These are phyloP conservation scores for Gandaritis pyraliata DNA, from an alignment of 2,888 invertebrate genomes.

Conservation along the genomic window DNA sequence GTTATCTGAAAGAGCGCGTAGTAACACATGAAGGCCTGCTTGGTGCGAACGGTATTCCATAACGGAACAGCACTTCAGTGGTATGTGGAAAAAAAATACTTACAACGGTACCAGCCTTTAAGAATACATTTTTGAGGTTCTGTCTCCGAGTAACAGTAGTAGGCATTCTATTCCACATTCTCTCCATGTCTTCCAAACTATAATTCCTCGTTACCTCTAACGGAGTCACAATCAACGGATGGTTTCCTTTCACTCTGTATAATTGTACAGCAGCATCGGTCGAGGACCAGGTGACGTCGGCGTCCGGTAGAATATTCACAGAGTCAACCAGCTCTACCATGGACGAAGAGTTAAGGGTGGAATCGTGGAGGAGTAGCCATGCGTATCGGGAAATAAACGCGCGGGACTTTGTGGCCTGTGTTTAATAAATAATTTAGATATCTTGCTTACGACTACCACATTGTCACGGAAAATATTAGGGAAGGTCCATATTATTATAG, in stretches of 20 bases:
- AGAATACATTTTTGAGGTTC: conserved; percentile 56
- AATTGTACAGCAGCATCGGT: conserved; percentile 57
- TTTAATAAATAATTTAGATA: background rate
- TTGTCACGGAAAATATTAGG: no score
- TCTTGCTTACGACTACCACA: no score
- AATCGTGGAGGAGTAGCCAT: conserved; percentile 64
- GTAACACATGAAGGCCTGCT: no score
- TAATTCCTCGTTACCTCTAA: conserved; percentile 45
- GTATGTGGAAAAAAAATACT: conserved; percentile 31
- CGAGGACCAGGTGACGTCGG: conserved; percentile 63
- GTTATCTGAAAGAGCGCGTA: conserved; percentile 51
- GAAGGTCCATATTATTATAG: no score
- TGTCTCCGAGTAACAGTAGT: conserved; percentile 59
- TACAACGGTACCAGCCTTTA: conserved; percentile 63
- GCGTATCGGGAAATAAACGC: conserved; percentile 66
- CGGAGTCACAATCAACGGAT: conserved; percentile 47
- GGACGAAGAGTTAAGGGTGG: conserved; percentile 43
- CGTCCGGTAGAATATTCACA: conserved; percentile 62
- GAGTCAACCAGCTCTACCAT: conserved; percentile 46
- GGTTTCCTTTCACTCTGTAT: conserved; percentile 55
- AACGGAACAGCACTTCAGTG: background rate
- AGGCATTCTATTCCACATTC: conserved; percentile 53
- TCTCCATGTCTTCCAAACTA: conserved; percentile 41
- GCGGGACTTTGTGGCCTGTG: conserved; percentile 62
- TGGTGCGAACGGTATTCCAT: no score